Base-by-base conservation (phyloP, 2,888 invertebrate species). In the Mechanitis mazaeus region DNA sequence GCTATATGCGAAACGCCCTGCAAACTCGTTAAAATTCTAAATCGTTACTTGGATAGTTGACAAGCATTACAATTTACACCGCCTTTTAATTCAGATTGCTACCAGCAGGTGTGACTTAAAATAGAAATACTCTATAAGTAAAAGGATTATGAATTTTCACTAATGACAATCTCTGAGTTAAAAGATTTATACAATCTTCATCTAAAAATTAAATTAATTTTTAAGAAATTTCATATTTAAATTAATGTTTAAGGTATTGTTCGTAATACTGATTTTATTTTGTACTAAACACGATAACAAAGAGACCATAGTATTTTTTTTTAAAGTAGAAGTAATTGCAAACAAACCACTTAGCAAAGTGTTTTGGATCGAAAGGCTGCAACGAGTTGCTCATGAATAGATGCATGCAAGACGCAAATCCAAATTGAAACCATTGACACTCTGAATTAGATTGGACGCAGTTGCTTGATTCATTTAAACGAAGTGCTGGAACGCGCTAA, bases 351-450 rank as follows among this genome's bases (percentile, higher is more conserved):
- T 50, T 50, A 50, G 55, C 57, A 47, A 61, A 58, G 55, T 56
- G 42, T 56, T 31, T 45, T n/a, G 4, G 45, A n/a, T 35, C 59
- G 54, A 45, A 58, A 58, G 47, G 42, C 55, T 56, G 57, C 47
- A 56, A 55, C 62, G 60, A 59, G 58, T 63, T 56, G 64, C 67
- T 69, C 66, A 66, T 69, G 69, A 71, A 69, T 68, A 70, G 67
- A 70, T 70, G 72, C 71, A 68, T 67, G 64, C 64, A 56, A 62
- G 64, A 75, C 75, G 76, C 74, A 79, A 78, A 82, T 84, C 83
- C 78, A 81, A 84, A 84, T 85, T 84, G 85, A 82, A 81, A 74
- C 81, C 79, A 85, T 85, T 84, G 84, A 82, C 80, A 79, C 80
- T 78, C 75, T 70, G 77, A 84, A 84, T 83, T 81, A 83, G 80